Conservation (phyloP, 2,113 vertebrate genomes). For the Silurus meridionalis region DNA sequence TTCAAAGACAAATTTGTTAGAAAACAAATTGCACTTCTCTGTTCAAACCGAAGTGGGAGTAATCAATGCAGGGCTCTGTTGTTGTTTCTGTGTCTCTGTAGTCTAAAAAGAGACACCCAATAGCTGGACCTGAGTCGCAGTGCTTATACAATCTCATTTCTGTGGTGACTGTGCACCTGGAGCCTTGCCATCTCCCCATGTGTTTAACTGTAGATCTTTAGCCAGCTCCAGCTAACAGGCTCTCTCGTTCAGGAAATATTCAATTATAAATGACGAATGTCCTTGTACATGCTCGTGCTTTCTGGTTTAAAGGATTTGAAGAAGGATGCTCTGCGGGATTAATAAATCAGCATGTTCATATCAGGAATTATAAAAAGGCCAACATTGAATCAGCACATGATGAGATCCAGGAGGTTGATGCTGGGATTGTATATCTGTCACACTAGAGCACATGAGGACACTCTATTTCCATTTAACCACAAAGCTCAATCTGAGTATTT, state of each 20-base stretch:
- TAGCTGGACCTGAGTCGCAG: not conserved
- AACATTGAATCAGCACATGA: slow-evolving; percentile 9
- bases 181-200: not conserved
- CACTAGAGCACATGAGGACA: not conserved
- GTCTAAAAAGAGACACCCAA: not conserved
- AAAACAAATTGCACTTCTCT: not conserved
- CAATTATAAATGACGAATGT: slow-evolving; percentile 30
- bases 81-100: not conserved
- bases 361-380: slow-evolving; percentile 28
- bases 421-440: not conserved
- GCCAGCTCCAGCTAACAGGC: not conserved
- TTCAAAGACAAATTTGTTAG: no score
- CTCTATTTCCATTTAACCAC: not conserved
- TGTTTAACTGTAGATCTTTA: slow-evolving; percentile 2
- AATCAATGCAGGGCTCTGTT: not conserved
- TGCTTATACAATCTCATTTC: slow-evolving; percentile 10
- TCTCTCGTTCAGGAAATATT: not conserved
- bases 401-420: not conserved
- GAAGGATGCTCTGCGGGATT: slow-evolving; percentile 21
- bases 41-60: not conserved
- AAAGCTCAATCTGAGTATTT: not conserved
- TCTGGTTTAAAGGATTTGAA: slow-evolving; percentile 11
- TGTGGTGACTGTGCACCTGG: not conserved
- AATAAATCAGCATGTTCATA: slow-evolving; percentile 36
- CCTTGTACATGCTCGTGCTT: not conserved